Base-by-base conservation (phyloP, 2,888 invertebrate species). In the Oasisia sp. region DNA sequence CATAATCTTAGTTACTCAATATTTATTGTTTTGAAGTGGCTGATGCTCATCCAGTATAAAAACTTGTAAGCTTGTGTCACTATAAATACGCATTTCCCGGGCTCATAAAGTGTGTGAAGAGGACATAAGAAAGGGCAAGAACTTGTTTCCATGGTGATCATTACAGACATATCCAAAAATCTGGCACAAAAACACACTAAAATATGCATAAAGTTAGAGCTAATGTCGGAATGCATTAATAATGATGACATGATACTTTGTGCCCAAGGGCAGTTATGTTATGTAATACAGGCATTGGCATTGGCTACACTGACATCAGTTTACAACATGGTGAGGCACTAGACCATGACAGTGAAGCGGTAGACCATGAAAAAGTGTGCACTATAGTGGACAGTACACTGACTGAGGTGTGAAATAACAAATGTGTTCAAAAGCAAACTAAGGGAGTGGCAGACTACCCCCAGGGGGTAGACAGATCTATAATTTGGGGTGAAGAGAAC, bases 271-370 rank as follows among this genome's bases (percentile, higher is more conserved):
- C 14, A 38, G 32, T 38, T 90, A 19, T 90, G 38, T 90, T 32
- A 38, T 90, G 90, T 90, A 74, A 74, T 74, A 74, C n/a, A 74
- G 74, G n/a, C 74, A 74, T 19, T 74, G 27, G 27, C n/a, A n/a
- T 0, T 74, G 74, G 74, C 7, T 74, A 74, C n/a, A 74, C 27
- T 74, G 74, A n/a, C n/a, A 74, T 27, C 27, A 11, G 74, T 27
- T 74, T 74, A 7, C 74, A 74, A 19, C 74, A 74, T 74, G 74
- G 74, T 19, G 74, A 74, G 74, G 27, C 74, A 27, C 5, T 19
- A 74, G 74, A 74, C 74, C 74, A 74, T 74, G 74, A 74, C 74
- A 19, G 56, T 14, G 56, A 56, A 11, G 8, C 56, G 8, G 19
- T 56, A 56, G 56, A 56, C 56, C 56, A 9, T 56, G 56, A 56